Evolutionary conservation across 2,888 invertebrate genomes (phyloP).

Genomic region (Agapetus fuscipes): DNA sequence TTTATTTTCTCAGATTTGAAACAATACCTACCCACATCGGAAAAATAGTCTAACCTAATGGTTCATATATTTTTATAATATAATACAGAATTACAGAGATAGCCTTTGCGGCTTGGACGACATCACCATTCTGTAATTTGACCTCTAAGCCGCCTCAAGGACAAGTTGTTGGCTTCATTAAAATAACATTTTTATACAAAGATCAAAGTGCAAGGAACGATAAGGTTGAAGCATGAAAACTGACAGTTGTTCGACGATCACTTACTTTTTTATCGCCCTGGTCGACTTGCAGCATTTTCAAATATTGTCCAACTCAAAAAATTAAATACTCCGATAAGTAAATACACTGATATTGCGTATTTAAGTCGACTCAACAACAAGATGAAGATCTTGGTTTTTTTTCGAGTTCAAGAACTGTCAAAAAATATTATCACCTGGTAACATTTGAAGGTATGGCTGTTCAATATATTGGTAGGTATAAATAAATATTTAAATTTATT

Average conservation of each 20-base stretch:
- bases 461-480: background rate
- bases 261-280: slow-evolving; percentile 21
- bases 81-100: too few species aligned
- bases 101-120: too few species aligned
- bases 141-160: slow-evolving; percentile 13
- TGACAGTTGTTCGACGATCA: slow-evolving; percentile 2
- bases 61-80: too few species aligned
- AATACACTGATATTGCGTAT: too few species aligned
- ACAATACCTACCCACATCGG: too few species aligned
- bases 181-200: slow-evolving; percentile 9
- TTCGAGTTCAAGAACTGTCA: background rate
- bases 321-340: too few species aligned
- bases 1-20: too few species aligned
- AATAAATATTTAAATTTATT: too few species aligned
- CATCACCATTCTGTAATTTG: too few species aligned
- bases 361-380: too few species aligned
- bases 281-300: slow-evolving; percentile 17
- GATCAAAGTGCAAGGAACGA: slow-evolving; percentile 10
- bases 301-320: slow-evolving; percentile 1
- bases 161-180: slow-evolving; percentile 4
- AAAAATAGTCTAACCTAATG: too few species aligned
- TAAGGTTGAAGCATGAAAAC: slow-evolving; percentile 1
- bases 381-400: too few species aligned
- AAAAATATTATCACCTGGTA: background rate
- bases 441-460: background rate